These are phyloP conservation scores for Varanus salvator DNA, from an alignment of 2,113 vertebrate species.

Conservation along the genomic window DNA sequence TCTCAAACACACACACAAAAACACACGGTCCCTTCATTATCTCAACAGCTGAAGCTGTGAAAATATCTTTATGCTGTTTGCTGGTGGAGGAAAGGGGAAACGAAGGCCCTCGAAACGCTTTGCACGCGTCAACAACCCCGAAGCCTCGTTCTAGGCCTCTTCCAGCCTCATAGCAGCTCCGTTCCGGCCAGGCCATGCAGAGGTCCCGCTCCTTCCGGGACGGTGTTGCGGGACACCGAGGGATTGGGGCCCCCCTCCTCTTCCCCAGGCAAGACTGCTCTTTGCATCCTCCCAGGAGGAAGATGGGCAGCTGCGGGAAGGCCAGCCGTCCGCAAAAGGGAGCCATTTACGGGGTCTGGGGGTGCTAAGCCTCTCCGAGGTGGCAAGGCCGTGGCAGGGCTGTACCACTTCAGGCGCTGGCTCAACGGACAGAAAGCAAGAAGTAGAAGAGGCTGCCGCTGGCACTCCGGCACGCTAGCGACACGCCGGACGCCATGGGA, in stretches of 20 bases:
- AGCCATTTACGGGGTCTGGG: too few relatives aligned
- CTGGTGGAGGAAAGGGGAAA: neutral
- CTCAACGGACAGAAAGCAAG: neutral
- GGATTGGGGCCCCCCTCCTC: neutral
- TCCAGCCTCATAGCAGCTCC: neutral
- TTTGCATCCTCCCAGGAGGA: neutral
- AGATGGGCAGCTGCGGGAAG: too few relatives aligned
- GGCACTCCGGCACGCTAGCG: neutral
- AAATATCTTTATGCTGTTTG: too few relatives aligned
- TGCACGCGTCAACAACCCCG: neutral
- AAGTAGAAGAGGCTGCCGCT: neutral
- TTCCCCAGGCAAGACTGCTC: neutral
- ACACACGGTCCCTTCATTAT: too few relatives aligned
- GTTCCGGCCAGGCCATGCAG: neutral
- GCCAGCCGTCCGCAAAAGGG: too few relatives aligned
- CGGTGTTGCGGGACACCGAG: neutral
- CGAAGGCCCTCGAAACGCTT: neutral
- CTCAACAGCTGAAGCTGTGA: too few relatives aligned
- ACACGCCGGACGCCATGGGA: neutral
- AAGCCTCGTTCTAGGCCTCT: too few relatives aligned
- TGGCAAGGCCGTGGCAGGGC: neutral
- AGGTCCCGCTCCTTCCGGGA: neutral
- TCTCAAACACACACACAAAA: too few relatives aligned
- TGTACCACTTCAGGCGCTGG: neutral
- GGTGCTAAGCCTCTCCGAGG: neutral